A percentile compares a stretch with the other conserved stretches of the same genome.
Evolutionary conservation across 2,797 vertebrate genomes (phyloP).

Genomic region (Phrynocephalus forsythii): DNA sequence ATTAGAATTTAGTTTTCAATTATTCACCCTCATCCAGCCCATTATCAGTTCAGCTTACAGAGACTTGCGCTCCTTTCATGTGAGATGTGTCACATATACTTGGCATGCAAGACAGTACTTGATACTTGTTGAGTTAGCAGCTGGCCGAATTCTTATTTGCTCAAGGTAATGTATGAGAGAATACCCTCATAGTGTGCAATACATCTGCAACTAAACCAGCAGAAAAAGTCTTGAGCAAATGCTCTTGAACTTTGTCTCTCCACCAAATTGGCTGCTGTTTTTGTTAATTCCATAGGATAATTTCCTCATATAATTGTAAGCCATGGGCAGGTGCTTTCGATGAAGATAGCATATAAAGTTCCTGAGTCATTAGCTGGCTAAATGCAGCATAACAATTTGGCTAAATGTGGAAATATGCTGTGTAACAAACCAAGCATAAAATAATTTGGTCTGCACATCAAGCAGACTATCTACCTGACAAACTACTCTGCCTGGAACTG

Average conservation of each 20-base stretch:
- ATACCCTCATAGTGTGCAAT: background rate
- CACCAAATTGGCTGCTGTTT: slow-evolving; percentile 40
- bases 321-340: slow-evolving; percentile 59
- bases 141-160: slow-evolving; percentile 17
- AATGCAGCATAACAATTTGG: slow-evolving; percentile 69
- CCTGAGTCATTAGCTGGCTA: slow-evolving; percentile 70
- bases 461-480: slow-evolving; percentile 67
- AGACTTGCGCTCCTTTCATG: background rate
- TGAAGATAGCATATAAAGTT: slow-evolving; percentile 70
- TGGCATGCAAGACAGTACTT: background rate
- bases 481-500: slow-evolving; percentile 63
- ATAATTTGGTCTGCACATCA: slow-evolving; percentile 70
- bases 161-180: slow-evolving; percentile 14
- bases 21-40: no score
- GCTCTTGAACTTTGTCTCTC: slow-evolving; percentile 31
- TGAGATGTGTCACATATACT: no score
- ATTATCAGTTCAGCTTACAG: no score
- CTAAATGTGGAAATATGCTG: slow-evolving; percentile 70
- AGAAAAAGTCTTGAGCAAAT: slow-evolving; percentile 23
- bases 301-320: slow-evolving; percentile 53
- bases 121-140: slow-evolving; percentile 12
- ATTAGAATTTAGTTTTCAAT: no score
- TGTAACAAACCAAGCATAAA: slow-evolving; percentile 76
- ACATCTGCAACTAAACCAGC: slow-evolving; percentile 13
- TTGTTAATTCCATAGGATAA: slow-evolving; percentile 56